Conservation (phyloP, 1,140 invertebrate species). For the Drusus annulatus region DNA sequence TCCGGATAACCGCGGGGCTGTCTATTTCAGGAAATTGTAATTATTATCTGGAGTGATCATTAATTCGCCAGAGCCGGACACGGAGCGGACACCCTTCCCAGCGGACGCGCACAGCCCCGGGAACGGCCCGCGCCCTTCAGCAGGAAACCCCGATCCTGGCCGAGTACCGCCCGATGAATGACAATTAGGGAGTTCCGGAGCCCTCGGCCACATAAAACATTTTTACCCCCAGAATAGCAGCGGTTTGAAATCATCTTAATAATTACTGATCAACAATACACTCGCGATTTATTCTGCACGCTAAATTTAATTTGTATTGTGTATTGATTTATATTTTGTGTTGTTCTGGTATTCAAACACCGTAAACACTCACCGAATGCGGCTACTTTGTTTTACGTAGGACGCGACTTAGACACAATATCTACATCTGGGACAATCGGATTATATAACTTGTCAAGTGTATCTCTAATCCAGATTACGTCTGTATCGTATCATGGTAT, state of each 20-base stretch:
- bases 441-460: neutral
- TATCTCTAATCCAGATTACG: constrained; percentile 11
- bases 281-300: too few relatives aligned
- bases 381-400: too few relatives aligned
- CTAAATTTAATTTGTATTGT: too few relatives aligned
- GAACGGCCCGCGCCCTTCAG: neutral
- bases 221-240: neutral
- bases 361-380: too few relatives aligned
- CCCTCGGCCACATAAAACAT: constrained; percentile 17
- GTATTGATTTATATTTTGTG: neutral
- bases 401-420: neutral
- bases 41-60: constrained; percentile 30
- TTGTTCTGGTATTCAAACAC: too few relatives aligned
- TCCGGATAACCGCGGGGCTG: constrained; percentile 16
- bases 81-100: neutral
- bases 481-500: neutral
- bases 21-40: constrained; percentile 25
- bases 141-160: neutral
- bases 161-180: constrained; percentile 16
- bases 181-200: constrained; percentile 37
- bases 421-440: neutral
- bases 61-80: constrained; percentile 26
- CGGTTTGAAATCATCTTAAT: constrained; percentile 7
- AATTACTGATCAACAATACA: neutral
- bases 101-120: neutral